Base-by-base conservation (phyloP, 2,888 invertebrate species). In the Drosophila neonasuta region DNA sequence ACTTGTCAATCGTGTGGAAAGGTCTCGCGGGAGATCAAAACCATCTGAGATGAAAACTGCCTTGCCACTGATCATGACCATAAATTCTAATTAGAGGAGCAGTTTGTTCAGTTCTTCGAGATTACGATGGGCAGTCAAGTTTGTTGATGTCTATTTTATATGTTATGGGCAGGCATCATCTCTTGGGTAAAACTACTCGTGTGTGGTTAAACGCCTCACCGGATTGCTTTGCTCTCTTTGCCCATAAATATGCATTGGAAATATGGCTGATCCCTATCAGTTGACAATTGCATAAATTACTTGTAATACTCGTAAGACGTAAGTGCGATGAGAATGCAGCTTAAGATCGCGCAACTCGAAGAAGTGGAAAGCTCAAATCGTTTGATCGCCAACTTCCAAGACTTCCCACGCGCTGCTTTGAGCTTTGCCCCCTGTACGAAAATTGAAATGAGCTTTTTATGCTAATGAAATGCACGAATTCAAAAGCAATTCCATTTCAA, bases 391-490 rank as follows among this genome's bases (percentile, higher is more conserved):
- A 63, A 41, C 42, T 71, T 52, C 32, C 67, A 61, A 61, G 51
- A 17, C 73, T 74, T 63, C 74, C 74, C 68, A 74, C 71, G 63
- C 75, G 67, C 42, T 50, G 64, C 4, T 24, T 32, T 67, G 48
- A 64, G 61, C 60, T 59, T 68, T 60, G 45, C 58, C 56, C 58
- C 56, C 66, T 57, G 10, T 54, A 52, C 63, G 34, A 59, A 77
- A 71, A 64, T 57, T 76, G 60, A 66, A 79, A 79, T 79, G 72
- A 64, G 71, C 66, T 70, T 74, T 71, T 61, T 74, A 79, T 79
- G 74, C 64, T 61, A 79, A 79, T 78, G 48, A 66, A 71, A 67
- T 75, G 69, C 71, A 78, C 65, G 59, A 71, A 78, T 66, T 72
- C 65, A 62, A 77, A 74, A 61, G 68, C 66, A 76, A 76, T 67